These are phyloP conservation scores for Ochotona princeps DNA, from an alignment of 2,113 vertebrate genomes.

Conservation along the genomic window DNA sequence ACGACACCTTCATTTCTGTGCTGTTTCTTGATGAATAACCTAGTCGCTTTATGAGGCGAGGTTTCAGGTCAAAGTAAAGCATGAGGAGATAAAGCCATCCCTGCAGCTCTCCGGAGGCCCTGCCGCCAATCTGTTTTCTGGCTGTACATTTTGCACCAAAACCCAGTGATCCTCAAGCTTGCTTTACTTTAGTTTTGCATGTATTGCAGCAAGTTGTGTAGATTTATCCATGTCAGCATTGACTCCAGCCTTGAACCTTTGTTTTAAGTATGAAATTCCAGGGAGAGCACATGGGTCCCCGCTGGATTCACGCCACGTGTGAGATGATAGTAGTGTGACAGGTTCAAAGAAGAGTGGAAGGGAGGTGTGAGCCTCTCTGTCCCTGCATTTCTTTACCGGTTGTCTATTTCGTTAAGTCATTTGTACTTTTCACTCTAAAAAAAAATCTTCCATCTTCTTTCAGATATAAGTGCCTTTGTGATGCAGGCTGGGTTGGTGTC, in stretches of 20 bases:
- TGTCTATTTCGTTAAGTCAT: background rate
- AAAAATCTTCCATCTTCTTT: conserved; percentile 48
- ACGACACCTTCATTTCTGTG: background rate
- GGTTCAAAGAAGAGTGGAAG: background rate
- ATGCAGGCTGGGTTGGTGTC: conserved; percentile 91
- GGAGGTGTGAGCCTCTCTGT: background rate
- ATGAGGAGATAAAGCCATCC: background rate
- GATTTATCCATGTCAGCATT: background rate
- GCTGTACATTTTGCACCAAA: background rate
- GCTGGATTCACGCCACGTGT: background rate
- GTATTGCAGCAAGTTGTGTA: background rate
- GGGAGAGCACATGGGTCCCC: background rate
- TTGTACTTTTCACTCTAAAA: conserved; percentile 26
- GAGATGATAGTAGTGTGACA: background rate
- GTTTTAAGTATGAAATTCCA: conserved; percentile 23
- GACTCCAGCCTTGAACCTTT: background rate
- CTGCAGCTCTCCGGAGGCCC: background rate
- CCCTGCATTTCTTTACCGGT: conserved; percentile 36
- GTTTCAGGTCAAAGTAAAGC: conserved; percentile 23
- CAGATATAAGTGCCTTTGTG: conserved; percentile 93
- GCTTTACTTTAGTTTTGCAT: conserved; percentile 12
- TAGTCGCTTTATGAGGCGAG: background rate
- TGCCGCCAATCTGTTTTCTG: background rate
- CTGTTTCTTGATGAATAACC: background rate
- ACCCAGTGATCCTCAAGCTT: background rate